Evolutionary conservation across 2,888 invertebrate species (phyloP).

Genomic region (Sarcophaga variegata): DNA sequence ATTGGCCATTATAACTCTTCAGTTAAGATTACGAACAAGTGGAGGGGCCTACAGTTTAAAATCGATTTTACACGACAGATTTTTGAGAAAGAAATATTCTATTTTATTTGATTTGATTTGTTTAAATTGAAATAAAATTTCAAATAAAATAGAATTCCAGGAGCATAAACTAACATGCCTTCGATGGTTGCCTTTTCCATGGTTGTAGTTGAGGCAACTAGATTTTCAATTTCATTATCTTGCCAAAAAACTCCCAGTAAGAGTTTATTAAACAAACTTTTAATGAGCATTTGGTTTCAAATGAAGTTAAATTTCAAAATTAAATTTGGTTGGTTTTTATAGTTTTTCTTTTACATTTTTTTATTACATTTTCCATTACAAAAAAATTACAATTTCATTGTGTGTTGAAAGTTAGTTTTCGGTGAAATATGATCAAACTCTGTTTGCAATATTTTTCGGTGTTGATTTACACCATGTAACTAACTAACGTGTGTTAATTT

Average conservation of each 20-base stretch:
- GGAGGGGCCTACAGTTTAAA: too few relatives aligned
- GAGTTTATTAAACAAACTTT: slow-evolving; percentile 47
- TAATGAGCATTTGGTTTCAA: slow-evolving; percentile 36
- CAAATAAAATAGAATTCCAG: too few relatives aligned
- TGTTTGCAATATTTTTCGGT: not conserved
- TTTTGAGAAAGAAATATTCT: not conserved
- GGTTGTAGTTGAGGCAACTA: not conserved
- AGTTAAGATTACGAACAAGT: too few relatives aligned
- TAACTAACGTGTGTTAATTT: slow-evolving; percentile 3
- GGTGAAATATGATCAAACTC: not conserved
- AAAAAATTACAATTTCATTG: not conserved
- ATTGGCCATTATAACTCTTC: too few relatives aligned
- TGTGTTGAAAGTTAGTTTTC: not conserved
- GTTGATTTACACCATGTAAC: not conserved
- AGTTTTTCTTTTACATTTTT: slow-evolving; percentile 7
- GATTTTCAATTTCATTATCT: not conserved
- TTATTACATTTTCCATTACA: not conserved
- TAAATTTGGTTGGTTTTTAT: slow-evolving; percentile 42
- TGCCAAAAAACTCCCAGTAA: not conserved
- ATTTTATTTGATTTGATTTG: not conserved
- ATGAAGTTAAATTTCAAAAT: slow-evolving; percentile 15
- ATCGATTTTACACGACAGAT: too few relatives aligned
- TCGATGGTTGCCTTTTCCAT: not conserved
- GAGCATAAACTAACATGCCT: too few relatives aligned
- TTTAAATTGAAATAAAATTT: too few relatives aligned